phyloP scores from a whole-genome alignment of 1,140 invertebrate genomes.

The Drosophila ercepeae region DNA sequence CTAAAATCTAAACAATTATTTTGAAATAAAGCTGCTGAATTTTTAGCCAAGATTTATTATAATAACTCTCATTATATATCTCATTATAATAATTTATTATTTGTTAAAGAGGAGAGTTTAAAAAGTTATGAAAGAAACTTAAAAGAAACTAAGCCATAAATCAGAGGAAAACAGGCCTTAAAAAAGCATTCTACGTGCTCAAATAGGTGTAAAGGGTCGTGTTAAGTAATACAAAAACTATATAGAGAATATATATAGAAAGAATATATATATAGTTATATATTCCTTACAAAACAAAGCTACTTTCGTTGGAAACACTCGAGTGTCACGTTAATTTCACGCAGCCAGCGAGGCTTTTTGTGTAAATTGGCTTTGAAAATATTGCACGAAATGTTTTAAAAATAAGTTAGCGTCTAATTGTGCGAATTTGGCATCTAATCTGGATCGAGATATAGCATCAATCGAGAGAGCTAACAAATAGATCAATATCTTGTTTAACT shows the following conservation, averaged over 20 bases:
- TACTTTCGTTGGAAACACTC: slow-evolving; percentile 18
- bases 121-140: not conserved
- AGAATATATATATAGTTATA: not conserved
- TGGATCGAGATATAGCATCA: too few species aligned
- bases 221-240: slow-evolving; percentile 36
- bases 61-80: too few species aligned
- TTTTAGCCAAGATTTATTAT: too few species aligned
- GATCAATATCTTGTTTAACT: slow-evolving; percentile 67
- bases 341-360: slow-evolving; percentile 19
- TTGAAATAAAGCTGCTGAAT: too few species aligned
- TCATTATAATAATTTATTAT: too few species aligned
- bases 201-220: not conserved
- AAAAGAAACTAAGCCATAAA: not conserved
- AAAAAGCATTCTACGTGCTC: not conserved
- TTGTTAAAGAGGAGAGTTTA: too few species aligned
- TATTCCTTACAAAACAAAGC: not conserved
- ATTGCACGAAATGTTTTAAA: slow-evolving; percentile 70
- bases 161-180: not conserved
- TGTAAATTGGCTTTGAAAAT: slow-evolving; percentile 72
- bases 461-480: slow-evolving; percentile 25
- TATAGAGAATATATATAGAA: not conserved
- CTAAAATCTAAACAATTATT: too few species aligned
- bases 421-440: slow-evolving; percentile 32
- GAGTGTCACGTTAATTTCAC: slow-evolving; percentile 73
- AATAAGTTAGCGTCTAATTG: slow-evolving; percentile 60